A percentile compares a stretch with the other conserved stretches of the same genome.
Evolutionary conservation across 2,888 invertebrate genomes (phyloP).

Genomic region (Dryadula phaetusa): DNA sequence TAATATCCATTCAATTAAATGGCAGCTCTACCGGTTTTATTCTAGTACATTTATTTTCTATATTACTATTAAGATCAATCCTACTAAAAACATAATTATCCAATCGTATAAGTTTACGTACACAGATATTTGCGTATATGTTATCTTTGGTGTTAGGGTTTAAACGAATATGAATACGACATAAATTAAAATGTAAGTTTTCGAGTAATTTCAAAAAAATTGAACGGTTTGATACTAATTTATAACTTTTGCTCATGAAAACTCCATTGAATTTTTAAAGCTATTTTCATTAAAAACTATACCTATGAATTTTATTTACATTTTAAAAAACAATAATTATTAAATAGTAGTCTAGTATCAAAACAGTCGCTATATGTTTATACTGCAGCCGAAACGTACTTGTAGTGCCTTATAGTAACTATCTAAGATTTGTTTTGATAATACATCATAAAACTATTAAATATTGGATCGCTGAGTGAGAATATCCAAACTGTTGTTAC

Average conservation of each 20-base stretch:
- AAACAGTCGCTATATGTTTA: slow-evolving; percentile 56
- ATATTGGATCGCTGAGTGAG: slow-evolving; percentile 84
- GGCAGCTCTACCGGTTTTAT: slow-evolving; percentile 53
- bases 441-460: slow-evolving; percentile 86
- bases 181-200: not conserved
- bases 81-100: not conserved
- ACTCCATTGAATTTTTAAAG: not conserved
- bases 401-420: slow-evolving; percentile 75
- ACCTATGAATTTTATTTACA: too few relatives aligned
- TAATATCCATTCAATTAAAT: slow-evolving; percentile 57
- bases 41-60: slow-evolving; percentile 22
- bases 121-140: not conserved
- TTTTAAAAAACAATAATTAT: too few relatives aligned
- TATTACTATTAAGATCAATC: slow-evolving; percentile 5
- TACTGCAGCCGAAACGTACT: slow-evolving; percentile 75
- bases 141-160: not conserved
- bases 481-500: slow-evolving; percentile 78
- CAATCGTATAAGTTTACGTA: not conserved
- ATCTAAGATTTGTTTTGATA: slow-evolving; percentile 83
- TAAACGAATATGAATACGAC: not conserved
- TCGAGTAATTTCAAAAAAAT: not conserved
- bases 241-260: not conserved
- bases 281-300: too few relatives aligned
- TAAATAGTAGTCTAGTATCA: slow-evolving; percentile 61
- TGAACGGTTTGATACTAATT: too few relatives aligned